These are phyloP conservation scores for Phallusia fumigata DNA, from an alignment of 23 tunicate genomes.

Conservation along the genomic window DNA sequence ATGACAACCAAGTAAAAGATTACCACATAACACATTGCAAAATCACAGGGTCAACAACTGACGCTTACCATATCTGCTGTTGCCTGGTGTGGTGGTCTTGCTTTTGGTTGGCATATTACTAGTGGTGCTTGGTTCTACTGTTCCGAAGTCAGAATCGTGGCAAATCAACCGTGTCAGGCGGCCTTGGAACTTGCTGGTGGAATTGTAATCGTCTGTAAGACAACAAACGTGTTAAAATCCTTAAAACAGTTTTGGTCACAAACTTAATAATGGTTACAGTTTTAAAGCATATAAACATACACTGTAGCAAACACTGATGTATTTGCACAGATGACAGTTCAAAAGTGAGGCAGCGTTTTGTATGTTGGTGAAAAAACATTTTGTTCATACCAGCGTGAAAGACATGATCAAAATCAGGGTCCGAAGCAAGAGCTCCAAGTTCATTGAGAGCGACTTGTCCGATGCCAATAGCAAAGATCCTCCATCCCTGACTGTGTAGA, in stretches of 20 bases:
- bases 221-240: no score
- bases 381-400: slow-evolving; percentile 74
- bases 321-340: no score
- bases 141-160: slow-evolving; percentile 33
- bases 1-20: no score
- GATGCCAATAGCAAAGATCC: slow-evolving; percentile 91
- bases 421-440: slow-evolving; percentile 69
- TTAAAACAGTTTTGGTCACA: no score
- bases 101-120: not conserved
- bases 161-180: slow-evolving; percentile 74
- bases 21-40: no score
- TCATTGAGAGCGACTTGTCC: slow-evolving; percentile 65
- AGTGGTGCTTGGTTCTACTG: not conserved
- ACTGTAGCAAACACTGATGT: no score
- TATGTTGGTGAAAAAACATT: no score
- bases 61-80: not conserved
- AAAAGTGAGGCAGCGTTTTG: no score
- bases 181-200: slow-evolving; percentile 68
- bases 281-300: no score
- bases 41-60: no score
- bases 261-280: no score
- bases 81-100: not conserved
- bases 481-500: slow-evolving; percentile 60
- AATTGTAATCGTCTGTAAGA: slow-evolving; percentile 60
- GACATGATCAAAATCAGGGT: slow-evolving; percentile 75